phyloP scores from a whole-genome alignment of 2,888 invertebrate species.

The Cosmopolites sordidus region DNA sequence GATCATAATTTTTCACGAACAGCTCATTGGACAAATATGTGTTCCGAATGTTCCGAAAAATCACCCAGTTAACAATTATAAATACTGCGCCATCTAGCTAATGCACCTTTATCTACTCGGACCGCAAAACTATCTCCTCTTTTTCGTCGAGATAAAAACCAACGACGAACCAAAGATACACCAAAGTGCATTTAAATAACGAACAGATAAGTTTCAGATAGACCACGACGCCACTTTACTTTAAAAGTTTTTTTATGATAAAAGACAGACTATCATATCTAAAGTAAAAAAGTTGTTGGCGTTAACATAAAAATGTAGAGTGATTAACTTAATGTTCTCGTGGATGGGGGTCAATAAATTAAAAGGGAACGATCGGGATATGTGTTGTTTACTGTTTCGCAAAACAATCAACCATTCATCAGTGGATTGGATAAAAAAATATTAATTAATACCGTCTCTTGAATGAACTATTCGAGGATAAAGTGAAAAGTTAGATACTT shows the following conservation, averaged over 20 bases:
- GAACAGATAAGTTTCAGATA: conserved; percentile 21
- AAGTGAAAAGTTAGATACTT: too few relatives aligned
- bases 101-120: conserved; percentile 25
- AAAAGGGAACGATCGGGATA: background rate
- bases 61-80: background rate
- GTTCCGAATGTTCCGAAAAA: background rate
- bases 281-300: conserved; percentile 20
- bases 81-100: conserved; percentile 16
- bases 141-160: conserved; percentile 11
- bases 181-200: conserved; percentile 28
- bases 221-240: conserved; percentile 26
- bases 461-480: too few relatives aligned
- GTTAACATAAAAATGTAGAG: conserved; percentile 21
- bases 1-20: too few relatives aligned
- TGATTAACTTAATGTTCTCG: conserved; percentile 21
- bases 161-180: conserved; percentile 22
- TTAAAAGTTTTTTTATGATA: conserved; percentile 27
- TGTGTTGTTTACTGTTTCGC: too few relatives aligned
- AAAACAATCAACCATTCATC: too few relatives aligned
- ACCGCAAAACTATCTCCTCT: conserved; percentile 26
- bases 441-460: too few relatives aligned
- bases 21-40: too few relatives aligned
- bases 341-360: conserved; percentile 1
- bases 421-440: too few relatives aligned
- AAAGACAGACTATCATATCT: conserved; percentile 24